Percentiles rank a stretch among this genome's conserved stretches.
phyloP scores from a whole-genome alignment of 2,888 invertebrate genomes.

The Acronicta alni region DNA sequence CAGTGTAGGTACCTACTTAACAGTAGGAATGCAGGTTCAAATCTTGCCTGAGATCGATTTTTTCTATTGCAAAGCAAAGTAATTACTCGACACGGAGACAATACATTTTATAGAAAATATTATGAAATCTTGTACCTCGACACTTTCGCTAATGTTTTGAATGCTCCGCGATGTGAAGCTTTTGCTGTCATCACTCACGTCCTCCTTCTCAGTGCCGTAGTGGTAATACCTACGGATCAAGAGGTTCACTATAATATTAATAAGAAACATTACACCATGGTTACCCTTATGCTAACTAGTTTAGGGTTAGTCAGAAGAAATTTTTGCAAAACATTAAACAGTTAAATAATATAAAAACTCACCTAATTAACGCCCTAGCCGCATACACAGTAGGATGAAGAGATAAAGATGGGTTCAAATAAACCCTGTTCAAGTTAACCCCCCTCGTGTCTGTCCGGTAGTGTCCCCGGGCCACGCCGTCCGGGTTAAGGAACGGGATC shows the following conservation, averaged over 20 bases:
- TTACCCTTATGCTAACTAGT: too few relatives aligned
- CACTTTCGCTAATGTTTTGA: constrained; percentile 78
- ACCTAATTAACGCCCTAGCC: constrained; percentile 93
- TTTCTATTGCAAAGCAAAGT: too few relatives aligned
- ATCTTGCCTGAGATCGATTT: too few relatives aligned
- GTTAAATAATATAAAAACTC: constrained; percentile 23
- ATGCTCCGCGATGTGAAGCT: constrained; percentile 80
- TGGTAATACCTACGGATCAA: constrained; percentile 90
- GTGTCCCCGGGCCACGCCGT: constrained; percentile 96
- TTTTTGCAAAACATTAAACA: too few relatives aligned
- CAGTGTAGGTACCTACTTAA: too few relatives aligned
- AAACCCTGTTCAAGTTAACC: constrained; percentile 96
- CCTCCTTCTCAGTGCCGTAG: constrained; percentile 90
- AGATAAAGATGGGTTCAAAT: constrained; percentile 92
- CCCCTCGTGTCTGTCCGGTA: constrained; percentile 96
- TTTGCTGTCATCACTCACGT: constrained; percentile 78
- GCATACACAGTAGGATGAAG: constrained; percentile 96
- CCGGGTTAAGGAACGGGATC: constrained; percentile 97
- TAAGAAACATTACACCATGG: too few relatives aligned
- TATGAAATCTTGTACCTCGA: constrained; percentile 66
- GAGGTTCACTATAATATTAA: background rate
- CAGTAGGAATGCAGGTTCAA: too few relatives aligned
- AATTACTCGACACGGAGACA: too few relatives aligned
- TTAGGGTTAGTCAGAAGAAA: too few relatives aligned
- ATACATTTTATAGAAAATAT: background rate